Percentiles rank a stretch among this genome's conserved stretches.
These are phyloP conservation scores for Drosophila lini DNA, from an alignment of 1,140 invertebrate genomes.

Conservation along the genomic window DNA sequence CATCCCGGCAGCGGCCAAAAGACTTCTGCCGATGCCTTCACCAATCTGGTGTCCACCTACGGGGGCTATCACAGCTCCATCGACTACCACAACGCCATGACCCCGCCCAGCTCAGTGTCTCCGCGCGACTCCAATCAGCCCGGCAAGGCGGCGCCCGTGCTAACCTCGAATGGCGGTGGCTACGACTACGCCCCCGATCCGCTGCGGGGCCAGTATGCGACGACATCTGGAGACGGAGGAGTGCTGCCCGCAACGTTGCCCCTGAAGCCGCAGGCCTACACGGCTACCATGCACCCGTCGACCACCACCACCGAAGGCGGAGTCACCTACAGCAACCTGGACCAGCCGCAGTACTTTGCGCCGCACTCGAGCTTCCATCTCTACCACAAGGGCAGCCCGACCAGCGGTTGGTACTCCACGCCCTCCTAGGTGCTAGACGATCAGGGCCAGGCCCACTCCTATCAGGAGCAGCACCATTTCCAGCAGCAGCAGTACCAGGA, in stretches of 20 bases:
- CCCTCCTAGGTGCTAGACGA: conserved; percentile 87
- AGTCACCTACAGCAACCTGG: conserved; percentile 87
- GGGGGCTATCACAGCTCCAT: conserved; percentile 88
- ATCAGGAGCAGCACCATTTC: conserved; percentile 25
- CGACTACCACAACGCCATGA: conserved; percentile 96
- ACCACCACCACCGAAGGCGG: conserved; percentile 85
- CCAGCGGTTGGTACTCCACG: conserved; percentile 90
- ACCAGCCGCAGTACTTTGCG: conserved; percentile 94
- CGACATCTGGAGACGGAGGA: conserved; percentile 71
- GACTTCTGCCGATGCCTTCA: conserved; percentile 86
- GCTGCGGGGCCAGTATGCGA: conserved; percentile 73
- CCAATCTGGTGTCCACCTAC: conserved; percentile 87
- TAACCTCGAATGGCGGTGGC: conserved; percentile 82
- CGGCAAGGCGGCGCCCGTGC: conserved; percentile 89
- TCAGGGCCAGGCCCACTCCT: conserved; percentile 28
- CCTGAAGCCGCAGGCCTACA: conserved; percentile 95
- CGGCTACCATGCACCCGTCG: conserved; percentile 85
- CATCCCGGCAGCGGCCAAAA: conserved; percentile 73
- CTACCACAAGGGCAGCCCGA: conserved; percentile 90
- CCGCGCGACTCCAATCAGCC: conserved; percentile 88
- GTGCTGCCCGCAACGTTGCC: conserved; percentile 89
- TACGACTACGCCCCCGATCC: conserved; percentile 79
- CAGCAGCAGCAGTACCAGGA: conserved; percentile 32
- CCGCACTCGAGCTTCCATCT: conserved; percentile 93
- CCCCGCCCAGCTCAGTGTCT: conserved; percentile 96